Base-by-base conservation (phyloP, 2,797 vertebrate genomes). In the Salmo trutta region DNA sequence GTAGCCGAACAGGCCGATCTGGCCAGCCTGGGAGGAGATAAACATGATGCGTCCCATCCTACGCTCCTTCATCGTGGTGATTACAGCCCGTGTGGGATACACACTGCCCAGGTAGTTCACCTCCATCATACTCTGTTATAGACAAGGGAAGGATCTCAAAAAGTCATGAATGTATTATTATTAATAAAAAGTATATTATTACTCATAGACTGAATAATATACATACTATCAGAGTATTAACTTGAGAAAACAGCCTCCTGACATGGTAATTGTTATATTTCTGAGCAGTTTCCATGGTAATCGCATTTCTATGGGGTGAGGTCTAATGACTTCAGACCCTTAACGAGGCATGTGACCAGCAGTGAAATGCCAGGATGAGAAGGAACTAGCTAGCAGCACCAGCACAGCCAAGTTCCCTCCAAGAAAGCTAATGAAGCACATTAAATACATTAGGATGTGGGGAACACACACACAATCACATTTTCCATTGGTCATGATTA, bases 31-130 rank as follows among this genome's bases (percentile, higher is more conserved):
- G 4, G 98, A 99, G 0, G 97, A 98, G 4, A 99, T 95, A 52
- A 99, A 99, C 77, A 99, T 95, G 75, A 99, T 96, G 79, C 98
- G 95, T 52, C 98, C 98, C 95, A 97, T 96, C 36, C 98, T 90
- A 51, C 98, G 92, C 86, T 99, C 98, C 93, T 99, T 99, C 98
- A 99, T 99, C 80, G 96, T 99, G 76, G 95, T 90, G 41, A 99
- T 97, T 31, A 99, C 97, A 0, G 98, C 97, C 21, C 96, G 94
- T 33, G 97, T 97, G 0, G 98, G 96, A 88, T 99, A 99, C 78
- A 99, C 96, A 0, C 98, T 99, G 33, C 98, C 98, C 92, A 99
- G 92, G 89, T 98, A 99, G 93, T 99, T 99, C 81, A 99, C 90
- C 79, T 96, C 97, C 96, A 99, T 99, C 82, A 99, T 83, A 86